phyloP scores from a whole-genome alignment of 1,140 invertebrate genomes.

The Lepidostoma basale region DNA sequence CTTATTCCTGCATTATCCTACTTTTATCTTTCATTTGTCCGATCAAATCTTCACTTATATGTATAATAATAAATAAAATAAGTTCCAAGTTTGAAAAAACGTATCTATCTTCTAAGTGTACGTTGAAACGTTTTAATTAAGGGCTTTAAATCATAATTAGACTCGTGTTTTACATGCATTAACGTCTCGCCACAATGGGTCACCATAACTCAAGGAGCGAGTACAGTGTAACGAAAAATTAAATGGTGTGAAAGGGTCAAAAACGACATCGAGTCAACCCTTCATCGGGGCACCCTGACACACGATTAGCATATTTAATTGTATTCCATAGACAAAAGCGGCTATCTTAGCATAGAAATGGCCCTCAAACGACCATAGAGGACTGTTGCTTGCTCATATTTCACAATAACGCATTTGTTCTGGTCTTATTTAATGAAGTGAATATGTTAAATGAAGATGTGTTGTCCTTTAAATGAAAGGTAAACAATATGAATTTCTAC shows the following conservation, averaged over 20 bases:
- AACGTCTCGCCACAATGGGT: not conserved
- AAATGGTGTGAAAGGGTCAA: conserved; percentile 46
- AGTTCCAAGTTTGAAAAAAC: too few relatives aligned
- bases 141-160: conserved; percentile 16
- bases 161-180: not conserved
- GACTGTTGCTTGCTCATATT: conserved; percentile 10
- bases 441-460: conserved; percentile 19
- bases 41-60: too few relatives aligned
- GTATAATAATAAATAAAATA: too few relatives aligned
- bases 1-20: too few relatives aligned
- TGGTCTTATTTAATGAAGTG: conserved; percentile 24
- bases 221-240: conserved; percentile 41
- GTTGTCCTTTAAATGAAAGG: conserved; percentile 1
- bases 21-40: too few relatives aligned
- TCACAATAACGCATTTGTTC: conserved; percentile 32
- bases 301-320: conserved; percentile 43
- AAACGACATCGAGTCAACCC: conserved; percentile 31
- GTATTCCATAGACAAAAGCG: conserved; percentile 34
- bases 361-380: conserved; percentile 30
- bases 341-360: conserved; percentile 28
- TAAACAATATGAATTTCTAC: too few relatives aligned
- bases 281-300: conserved; percentile 9
- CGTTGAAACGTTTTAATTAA: too few relatives aligned
- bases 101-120: too few relatives aligned
- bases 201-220: conserved; percentile 30